These are phyloP conservation scores for Lochmaea crataegi DNA, from an alignment of 2,888 invertebrate species.

Conservation along the genomic window DNA sequence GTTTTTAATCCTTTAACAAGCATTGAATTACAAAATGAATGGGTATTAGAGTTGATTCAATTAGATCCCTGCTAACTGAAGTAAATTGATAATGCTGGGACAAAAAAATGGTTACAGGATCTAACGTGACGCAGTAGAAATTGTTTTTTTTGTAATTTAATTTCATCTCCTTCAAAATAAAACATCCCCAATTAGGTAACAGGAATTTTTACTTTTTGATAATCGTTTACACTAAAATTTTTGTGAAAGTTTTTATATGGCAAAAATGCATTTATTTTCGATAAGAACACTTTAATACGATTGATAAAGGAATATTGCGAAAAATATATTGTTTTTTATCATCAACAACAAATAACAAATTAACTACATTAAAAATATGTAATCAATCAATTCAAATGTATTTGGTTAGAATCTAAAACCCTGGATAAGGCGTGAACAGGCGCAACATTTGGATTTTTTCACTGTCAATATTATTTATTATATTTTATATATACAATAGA, in stretches of 20 bases:
- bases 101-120: neutral
- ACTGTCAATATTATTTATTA: neutral
- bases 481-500: neutral
- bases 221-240: no score
- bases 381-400: neutral
- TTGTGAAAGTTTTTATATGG: no score
- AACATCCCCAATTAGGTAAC: no score
- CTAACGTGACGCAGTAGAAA: no score
- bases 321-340: no score
- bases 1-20: constrained; percentile 26
- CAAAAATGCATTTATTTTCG: no score
- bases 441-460: neutral
- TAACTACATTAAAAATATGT: neutral
- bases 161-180: no score
- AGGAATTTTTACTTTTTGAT: no score
- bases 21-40: constrained; percentile 27
- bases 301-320: no score
- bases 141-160: no score
- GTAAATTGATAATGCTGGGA: constrained; percentile 12
- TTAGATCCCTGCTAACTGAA: constrained; percentile 21
- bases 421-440: constrained; percentile 5
- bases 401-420: constrained; percentile 3
- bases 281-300: no score
- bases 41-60: constrained; percentile 26
- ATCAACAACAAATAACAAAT: no score